phyloP scores from a whole-genome alignment of 2,888 invertebrate species.

The Bembecia ichneumoniformis region DNA sequence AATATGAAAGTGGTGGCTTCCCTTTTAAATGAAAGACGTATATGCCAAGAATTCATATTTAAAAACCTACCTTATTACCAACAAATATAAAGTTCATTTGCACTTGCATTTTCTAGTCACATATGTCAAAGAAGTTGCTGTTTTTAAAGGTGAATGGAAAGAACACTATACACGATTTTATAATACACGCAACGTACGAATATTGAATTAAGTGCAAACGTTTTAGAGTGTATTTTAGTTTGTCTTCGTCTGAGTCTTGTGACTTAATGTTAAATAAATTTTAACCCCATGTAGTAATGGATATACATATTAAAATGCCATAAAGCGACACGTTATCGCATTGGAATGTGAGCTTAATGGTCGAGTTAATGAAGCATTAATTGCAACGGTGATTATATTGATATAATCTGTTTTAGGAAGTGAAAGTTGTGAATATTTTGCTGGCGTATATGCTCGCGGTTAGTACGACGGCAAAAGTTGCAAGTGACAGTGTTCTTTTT shows the following conservation, averaged over 20 bases:
- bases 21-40: slow-evolving; percentile 2
- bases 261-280: too few relatives aligned
- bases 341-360: not conserved
- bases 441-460: slow-evolving; percentile 6
- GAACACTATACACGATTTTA: not conserved
- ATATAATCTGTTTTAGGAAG: not conserved
- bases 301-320: not conserved
- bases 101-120: not conserved
- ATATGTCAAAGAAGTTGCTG: not conserved
- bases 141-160: not conserved
- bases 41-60: slow-evolving; percentile 5
- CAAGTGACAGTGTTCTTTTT: slow-evolving; percentile 27
- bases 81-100: not conserved
- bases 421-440: not conserved
- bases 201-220: not conserved
- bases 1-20: slow-evolving; percentile 23
- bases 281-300: too few relatives aligned
- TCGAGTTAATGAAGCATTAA: too few relatives aligned
- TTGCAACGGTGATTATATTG: too few relatives aligned
- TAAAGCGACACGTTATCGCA: not conserved
- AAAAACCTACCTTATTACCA: not conserved
- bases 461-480: slow-evolving; percentile 58
- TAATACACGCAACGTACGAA: not conserved
- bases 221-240: not conserved
- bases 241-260: not conserved